Evolutionary conservation across 2,797 vertebrate species (phyloP).

Genomic region (Philypnodon macrostomus): DNA sequence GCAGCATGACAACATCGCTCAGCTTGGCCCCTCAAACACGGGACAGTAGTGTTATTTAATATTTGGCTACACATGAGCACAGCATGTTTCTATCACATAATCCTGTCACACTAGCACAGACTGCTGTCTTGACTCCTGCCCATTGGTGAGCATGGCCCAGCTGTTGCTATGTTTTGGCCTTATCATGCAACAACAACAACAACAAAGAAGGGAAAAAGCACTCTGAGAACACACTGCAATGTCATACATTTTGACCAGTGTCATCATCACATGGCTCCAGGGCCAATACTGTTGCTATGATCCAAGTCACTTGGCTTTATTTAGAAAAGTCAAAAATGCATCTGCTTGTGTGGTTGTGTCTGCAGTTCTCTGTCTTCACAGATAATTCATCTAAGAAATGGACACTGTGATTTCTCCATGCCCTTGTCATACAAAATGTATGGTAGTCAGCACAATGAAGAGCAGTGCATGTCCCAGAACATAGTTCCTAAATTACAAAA

Average conservation of each 20-base stretch:
- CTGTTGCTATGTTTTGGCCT: slow-evolving; percentile 77
- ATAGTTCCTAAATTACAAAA: too few relatives aligned
- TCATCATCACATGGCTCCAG: slow-evolving; percentile 33
- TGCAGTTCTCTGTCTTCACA: slow-evolving; percentile 11
- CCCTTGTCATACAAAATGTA: slow-evolving; percentile 2
- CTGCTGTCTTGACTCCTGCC: slow-evolving; percentile 27
- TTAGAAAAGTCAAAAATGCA: slow-evolving; percentile 19
- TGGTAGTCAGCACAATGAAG: neutral
- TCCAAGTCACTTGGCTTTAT: slow-evolving; percentile 21
- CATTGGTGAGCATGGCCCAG: slow-evolving; percentile 46
- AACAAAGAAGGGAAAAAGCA: slow-evolving; percentile 45
- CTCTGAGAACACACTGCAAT: slow-evolving; percentile 39
- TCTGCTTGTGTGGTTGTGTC: slow-evolving; percentile 19
- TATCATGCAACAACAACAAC: slow-evolving; percentile 68
- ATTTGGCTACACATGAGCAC: slow-evolving; percentile 80
- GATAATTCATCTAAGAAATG: neutral
- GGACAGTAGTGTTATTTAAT: slow-evolving; percentile 87
- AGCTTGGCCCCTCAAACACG: slow-evolving; percentile 82
- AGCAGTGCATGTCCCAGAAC: too few relatives aligned
- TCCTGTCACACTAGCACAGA: slow-evolving; percentile 58
- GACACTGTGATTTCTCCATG: slow-evolving; percentile 15
- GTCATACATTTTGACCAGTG: slow-evolving; percentile 35
- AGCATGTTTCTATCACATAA: slow-evolving; percentile 73
- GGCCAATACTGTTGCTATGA: slow-evolving; percentile 33
- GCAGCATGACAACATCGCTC: slow-evolving; percentile 88